phyloP scores from a whole-genome alignment of 2,888 invertebrate species.

The Unio delphinus region DNA sequence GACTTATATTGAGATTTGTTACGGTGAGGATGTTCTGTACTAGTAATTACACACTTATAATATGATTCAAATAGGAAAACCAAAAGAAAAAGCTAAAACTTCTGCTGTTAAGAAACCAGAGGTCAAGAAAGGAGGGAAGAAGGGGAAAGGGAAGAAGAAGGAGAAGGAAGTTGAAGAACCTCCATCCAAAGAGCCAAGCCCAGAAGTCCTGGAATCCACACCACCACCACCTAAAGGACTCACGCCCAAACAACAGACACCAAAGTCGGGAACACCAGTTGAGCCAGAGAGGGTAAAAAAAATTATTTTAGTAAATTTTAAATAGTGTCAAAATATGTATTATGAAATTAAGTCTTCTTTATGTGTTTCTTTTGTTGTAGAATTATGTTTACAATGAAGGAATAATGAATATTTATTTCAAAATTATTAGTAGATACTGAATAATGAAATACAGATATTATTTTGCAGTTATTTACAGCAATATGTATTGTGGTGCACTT shows the following conservation, averaged over 20 bases:
- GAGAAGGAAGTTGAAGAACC: slow-evolving; percentile 38
- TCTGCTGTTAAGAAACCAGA: slow-evolving; percentile 34
- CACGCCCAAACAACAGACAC: slow-evolving; percentile 26
- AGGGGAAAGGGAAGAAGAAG: slow-evolving; percentile 40
- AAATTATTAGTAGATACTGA: too few species aligned
- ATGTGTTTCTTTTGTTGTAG: too few species aligned
- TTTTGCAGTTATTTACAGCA: too few species aligned
- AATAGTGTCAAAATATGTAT: neutral
- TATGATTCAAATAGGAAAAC: slow-evolving; percentile 34
- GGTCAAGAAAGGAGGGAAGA: slow-evolving; percentile 23
- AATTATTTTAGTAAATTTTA: neutral
- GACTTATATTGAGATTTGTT: too few species aligned
- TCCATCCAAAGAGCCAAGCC: slow-evolving; percentile 27
- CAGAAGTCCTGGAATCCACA: slow-evolving; percentile 22
- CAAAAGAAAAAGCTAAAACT: slow-evolving; percentile 43
- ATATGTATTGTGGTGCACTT: too few species aligned
- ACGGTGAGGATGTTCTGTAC: too few species aligned
- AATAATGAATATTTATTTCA: too few species aligned
- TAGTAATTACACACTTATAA: too few species aligned
- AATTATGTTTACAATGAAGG: too few species aligned
- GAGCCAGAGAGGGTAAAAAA: slow-evolving; percentile 20
- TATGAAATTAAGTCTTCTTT: too few species aligned
- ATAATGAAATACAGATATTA: too few species aligned
- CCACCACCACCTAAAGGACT: slow-evolving; percentile 20
- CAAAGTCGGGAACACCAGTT: slow-evolving; percentile 22